Conservation (phyloP, 2,888 invertebrate species). For the Anodontia alba region DNA sequence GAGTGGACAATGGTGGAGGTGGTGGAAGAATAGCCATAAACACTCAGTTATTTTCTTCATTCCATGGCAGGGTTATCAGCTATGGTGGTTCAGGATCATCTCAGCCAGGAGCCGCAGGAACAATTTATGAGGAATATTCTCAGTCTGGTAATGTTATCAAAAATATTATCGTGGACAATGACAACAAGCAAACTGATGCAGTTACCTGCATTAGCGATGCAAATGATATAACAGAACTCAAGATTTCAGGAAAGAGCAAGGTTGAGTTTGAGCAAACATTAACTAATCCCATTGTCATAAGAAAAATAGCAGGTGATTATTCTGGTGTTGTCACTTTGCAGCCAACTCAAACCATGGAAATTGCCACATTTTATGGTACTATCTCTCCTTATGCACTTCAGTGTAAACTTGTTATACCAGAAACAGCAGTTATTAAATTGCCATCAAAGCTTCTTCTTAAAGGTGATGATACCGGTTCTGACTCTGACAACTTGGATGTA, state of each 20-base stretch:
- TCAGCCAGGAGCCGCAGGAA: constrained; percentile 69
- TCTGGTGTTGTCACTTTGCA: constrained; percentile 59
- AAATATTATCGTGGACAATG: constrained; percentile 60
- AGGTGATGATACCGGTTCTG: constrained; percentile 34
- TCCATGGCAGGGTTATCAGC: constrained; percentile 54
- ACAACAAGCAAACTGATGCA: constrained; percentile 34
- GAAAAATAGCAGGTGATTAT: constrained; percentile 66
- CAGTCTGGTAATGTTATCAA: constrained; percentile 51
- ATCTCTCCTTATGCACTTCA: constrained; percentile 65
- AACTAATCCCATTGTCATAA: constrained; percentile 39
- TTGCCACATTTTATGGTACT: constrained; percentile 72
- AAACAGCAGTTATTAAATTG: constrained; percentile 47
- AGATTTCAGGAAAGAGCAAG: constrained; percentile 47
- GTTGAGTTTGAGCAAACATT: constrained; percentile 37
- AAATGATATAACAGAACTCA: constrained; percentile 43
- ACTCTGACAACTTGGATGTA: constrained; percentile 64
- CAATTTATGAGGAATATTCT: constrained; percentile 60
- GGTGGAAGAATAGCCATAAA: constrained; percentile 67
- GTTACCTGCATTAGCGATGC: constrained; percentile 41
- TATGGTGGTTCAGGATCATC: constrained; percentile 61
- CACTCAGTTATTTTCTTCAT: constrained; percentile 48
- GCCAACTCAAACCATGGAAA: constrained; percentile 52
- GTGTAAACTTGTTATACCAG: constrained; percentile 61
- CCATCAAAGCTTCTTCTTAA: constrained; percentile 70
- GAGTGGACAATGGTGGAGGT: constrained; percentile 66